Base-by-base conservation (phyloP, 2,888 invertebrate species). In the Meandrusa payeni region DNA sequence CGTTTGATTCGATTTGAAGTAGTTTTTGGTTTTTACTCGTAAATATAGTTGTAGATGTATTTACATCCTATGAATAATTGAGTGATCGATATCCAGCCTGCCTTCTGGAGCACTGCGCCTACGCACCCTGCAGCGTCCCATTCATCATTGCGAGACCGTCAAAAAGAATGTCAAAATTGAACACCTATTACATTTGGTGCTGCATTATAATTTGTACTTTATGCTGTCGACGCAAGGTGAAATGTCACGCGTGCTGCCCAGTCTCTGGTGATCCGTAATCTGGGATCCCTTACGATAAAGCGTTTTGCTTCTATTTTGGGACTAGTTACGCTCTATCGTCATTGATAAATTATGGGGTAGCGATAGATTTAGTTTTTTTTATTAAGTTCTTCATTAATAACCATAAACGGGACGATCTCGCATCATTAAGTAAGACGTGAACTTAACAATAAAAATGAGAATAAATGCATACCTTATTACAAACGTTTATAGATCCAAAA, bases 21-120 rank as follows among this genome's bases (percentile, higher is more conserved):
- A n/a, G n/a, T n/a, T n/a, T n/a, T n/a, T n/a, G n/a, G n/a, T n/a
- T n/a, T n/a, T n/a, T n/a, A n/a, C n/a, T n/a, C n/a, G n/a, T n/a
- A n/a, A n/a, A n/a, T n/a, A n/a, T n/a, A n/a, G n/a, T n/a, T n/a
- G n/a, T n/a, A n/a, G n/a, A n/a, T n/a, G n/a, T n/a, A n/a, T n/a
- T n/a, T n/a, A n/a, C n/a, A 60, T 59, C 61, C 64, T 61, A 70
- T 72, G 65, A 67, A 70, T 72, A 72, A 55, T 52, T 63, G 54
- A 63, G 56, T 54, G 53, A 53, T 61, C 52, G 42, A 53, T 60
- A 62, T 66, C 62, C 62, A 58, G 58, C 47, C 46, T 38, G 50
- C 46, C 44, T 46, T 46, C 43, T 34, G 38, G 51, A 46, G 33
- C 19, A 36, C 20, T 44, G 50, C 51, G 44, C 54, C 55, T 48